Base-by-base conservation (phyloP, 2,888 invertebrate genomes). In the Drosophila macrothrix region DNA sequence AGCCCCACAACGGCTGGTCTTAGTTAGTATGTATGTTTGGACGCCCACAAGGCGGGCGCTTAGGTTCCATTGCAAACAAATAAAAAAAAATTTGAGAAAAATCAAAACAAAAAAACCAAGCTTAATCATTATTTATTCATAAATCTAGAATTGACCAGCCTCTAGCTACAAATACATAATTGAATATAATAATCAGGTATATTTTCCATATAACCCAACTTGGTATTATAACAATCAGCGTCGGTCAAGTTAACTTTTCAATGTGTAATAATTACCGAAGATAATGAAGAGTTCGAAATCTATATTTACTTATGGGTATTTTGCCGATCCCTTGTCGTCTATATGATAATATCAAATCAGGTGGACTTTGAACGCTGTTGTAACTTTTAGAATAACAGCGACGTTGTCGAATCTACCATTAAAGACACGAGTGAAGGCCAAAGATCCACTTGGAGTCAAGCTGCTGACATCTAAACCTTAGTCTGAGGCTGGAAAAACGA, bases 41-140 rank as follows among this genome's bases (percentile, higher is more conserved):
- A 71, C 68, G 78, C 71, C 70, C 75, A 52, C 52, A 63, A 64
- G 58, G 63, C 66, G 73, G 67, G 71, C 75, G 73, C 61, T 62
- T 75, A 72, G 65, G 88, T 76, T 76, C 80, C 77, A 56, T 80
- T 84, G 88, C 84, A 85, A 88, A 74, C 80, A 88, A 85, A 83
- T 83, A 85, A 85, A 85, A 83, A 75, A 2, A 69, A 78, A 70
- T 65, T 85, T 72, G n/a, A 62, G 78, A 75, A 81, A 71, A 73
- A 61, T 37, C 25, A n/a, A 19, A 31, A 9, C 22, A 22, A 28
- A 22, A 22, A 46, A 22, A 43, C 2, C 10, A 43, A 14, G 3
- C 7, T 16, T n/a, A 29, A 12, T 52, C 19, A 52, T 29, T 19
- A 6, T 22, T 41, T 10, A 35, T 46, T 16, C 16, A 14, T 43